These are phyloP conservation scores for Hippotragus niger DNA, from an alignment of 2,113 vertebrate species.

Conservation along the genomic window DNA sequence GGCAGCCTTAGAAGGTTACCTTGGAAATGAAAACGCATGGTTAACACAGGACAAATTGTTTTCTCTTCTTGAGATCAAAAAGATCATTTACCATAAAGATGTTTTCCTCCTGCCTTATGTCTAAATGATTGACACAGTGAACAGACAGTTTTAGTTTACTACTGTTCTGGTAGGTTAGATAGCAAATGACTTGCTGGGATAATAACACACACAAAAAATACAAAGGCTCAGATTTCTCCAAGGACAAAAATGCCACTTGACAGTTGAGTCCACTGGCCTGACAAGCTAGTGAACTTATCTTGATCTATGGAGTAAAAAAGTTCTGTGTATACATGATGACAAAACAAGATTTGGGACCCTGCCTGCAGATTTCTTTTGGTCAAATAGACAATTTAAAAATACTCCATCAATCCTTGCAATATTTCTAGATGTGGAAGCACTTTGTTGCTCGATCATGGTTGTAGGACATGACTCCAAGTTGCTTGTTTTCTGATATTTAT, in stretches of 20 bases:
- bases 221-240: constrained; percentile 36
- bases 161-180: background rate
- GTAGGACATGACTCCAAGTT: background rate
- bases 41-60: constrained; percentile 15
- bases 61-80: constrained; percentile 38
- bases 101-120: constrained; percentile 23
- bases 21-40: constrained; percentile 21
- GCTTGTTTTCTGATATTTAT: constrained; percentile 32
- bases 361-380: background rate
- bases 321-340: background rate
- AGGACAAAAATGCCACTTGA: constrained; percentile 27
- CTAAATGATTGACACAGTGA: constrained; percentile 39
- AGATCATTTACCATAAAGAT: constrained; percentile 31
- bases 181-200: constrained; percentile 41
- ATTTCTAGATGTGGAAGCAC: background rate
- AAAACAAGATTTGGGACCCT: background rate
- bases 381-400: constrained; percentile 2
- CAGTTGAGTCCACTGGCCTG: background rate
- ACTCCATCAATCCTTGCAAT: background rate
- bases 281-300: constrained; percentile 34
- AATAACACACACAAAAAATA: constrained; percentile 37
- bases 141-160: constrained; percentile 21
- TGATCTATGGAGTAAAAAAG: background rate
- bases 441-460: background rate
- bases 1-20: constrained; percentile 21